A percentile compares a stretch with the other conserved stretches of the same genome.
Evolutionary conservation across 2,113 vertebrate genomes (phyloP).

Genomic region (Laterallus jamaicensis): DNA sequence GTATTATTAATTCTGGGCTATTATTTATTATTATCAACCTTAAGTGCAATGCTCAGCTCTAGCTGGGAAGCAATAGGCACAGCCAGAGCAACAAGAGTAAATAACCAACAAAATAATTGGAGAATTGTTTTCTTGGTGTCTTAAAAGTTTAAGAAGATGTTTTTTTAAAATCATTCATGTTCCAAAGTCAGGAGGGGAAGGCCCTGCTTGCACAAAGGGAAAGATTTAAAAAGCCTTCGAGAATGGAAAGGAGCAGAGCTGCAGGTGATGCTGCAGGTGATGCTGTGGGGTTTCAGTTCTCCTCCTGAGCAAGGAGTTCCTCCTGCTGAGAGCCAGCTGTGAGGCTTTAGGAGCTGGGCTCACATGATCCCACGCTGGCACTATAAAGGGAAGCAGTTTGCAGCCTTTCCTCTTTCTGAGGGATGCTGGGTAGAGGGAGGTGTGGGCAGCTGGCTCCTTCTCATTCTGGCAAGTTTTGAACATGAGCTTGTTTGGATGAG

Average conservation of each 20-base stretch:
- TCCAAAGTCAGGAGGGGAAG: background rate
- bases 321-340: accelerated
- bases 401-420: background rate
- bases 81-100: background rate
- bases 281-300: background rate
- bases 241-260: background rate
- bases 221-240: background rate
- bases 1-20: background rate
- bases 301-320: background rate
- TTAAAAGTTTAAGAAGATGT: background rate
- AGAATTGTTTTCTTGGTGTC: background rate
- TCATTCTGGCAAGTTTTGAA: background rate
- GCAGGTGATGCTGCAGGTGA: background rate
- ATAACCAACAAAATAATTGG: background rate
- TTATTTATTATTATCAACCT: background rate
- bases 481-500: background rate
- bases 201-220: background rate
- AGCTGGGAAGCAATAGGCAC: background rate
- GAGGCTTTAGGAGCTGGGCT: background rate
- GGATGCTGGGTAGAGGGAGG: background rate
- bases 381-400: no score
- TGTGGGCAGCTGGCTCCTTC: background rate
- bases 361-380: accelerated
- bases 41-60: background rate
- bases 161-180: background rate